Conservation (phyloP, 2,888 invertebrate species). For the Lasioglossum morio region DNA sequence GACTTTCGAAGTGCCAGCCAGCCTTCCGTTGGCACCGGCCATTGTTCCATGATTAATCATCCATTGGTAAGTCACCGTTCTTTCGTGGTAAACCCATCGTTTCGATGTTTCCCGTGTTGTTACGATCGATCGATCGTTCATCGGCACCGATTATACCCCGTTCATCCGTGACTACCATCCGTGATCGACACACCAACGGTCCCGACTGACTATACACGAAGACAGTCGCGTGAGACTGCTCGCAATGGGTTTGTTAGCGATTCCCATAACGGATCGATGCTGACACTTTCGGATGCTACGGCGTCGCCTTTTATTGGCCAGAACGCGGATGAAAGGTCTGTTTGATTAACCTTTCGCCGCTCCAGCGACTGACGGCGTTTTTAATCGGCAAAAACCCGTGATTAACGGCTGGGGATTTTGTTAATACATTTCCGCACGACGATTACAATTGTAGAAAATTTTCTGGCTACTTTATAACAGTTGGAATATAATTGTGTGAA, state of each 20-base stretch:
- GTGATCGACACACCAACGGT: conserved; percentile 12
- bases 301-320: neutral
- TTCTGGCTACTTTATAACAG: neutral
- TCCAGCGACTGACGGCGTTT: neutral
- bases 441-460: neutral
- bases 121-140: conserved; percentile 59
- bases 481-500: neutral
- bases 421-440: neutral
- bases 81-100: conserved; percentile 65
- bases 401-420: conserved; percentile 5
- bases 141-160: conserved; percentile 60
- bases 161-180: conserved; percentile 53
- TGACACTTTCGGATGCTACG: conserved; percentile 25
- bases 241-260: conserved; percentile 31
- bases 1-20: conserved; percentile 62
- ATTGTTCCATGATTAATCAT: conserved; percentile 81
- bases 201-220: neutral
- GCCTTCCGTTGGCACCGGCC: conserved; percentile 65
- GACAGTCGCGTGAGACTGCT: conserved; percentile 5
- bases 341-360: conserved; percentile 1
- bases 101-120: conserved; percentile 62
- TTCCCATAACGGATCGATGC: conserved; percentile 41
- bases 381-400: neutral
- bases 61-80: conserved; percentile 71
- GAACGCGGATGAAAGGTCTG: conserved; percentile 3